phyloP scores from a whole-genome alignment of 2,113 vertebrate species.

The Acinonyx jubatus region DNA sequence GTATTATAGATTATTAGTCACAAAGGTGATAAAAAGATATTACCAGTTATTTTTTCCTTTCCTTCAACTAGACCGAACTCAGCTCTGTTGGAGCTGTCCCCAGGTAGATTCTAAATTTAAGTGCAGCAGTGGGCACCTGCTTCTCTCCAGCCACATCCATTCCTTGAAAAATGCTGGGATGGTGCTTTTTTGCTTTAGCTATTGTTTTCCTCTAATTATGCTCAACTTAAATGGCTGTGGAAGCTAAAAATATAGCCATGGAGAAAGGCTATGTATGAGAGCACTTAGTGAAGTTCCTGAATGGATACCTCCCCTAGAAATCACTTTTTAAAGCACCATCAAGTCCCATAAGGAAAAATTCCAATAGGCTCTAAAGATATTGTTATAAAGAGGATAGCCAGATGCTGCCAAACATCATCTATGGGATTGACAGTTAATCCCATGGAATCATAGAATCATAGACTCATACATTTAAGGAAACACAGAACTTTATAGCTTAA shows the following conservation, averaged over 20 bases:
- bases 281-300: conserved; percentile 58
- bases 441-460: background rate
- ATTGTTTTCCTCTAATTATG: conserved; percentile 81
- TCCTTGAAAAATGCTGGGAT: conserved; percentile 68
- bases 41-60: background rate
- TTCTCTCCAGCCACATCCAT: background rate
- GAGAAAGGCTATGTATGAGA: background rate
- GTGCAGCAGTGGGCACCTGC: background rate
- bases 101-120: conserved; percentile 58
- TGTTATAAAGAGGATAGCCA: conserved; percentile 42
- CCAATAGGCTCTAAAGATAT: conserved; percentile 53
- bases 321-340: conserved; percentile 57
- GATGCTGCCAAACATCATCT: conserved; percentile 26
- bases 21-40: background rate
- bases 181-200: conserved; percentile 66
- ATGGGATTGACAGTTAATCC: background rate
- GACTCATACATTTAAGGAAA: background rate
- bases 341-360: conserved; percentile 52
- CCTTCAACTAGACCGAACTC: background rate
- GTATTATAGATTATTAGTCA: background rate
- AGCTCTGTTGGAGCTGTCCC: background rate
- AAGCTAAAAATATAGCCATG: conserved; percentile 71
- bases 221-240: conserved; percentile 73
- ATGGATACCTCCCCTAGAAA: conserved; percentile 52
- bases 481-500: background rate